A percentile compares a stretch with the other conserved stretches of the same genome.
Evolutionary conservation across 2,113 vertebrate species (phyloP).

Genomic region (Epinephelus lanceolatus): DNA sequence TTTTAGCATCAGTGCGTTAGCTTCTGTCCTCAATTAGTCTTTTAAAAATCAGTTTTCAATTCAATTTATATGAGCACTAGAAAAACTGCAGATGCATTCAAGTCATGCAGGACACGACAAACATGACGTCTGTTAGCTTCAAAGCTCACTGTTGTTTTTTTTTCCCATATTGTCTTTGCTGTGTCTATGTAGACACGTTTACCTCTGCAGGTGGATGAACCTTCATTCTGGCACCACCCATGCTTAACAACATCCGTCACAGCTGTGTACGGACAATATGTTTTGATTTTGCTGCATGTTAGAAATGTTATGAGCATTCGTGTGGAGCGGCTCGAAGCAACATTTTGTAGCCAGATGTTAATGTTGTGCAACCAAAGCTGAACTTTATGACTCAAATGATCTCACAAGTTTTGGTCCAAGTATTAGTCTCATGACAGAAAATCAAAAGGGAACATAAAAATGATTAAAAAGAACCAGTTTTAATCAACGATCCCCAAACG

Average conservation of each 20-base stretch:
- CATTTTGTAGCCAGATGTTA: conserved; percentile 2
- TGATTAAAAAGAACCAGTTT: background rate
- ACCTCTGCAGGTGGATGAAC: background rate
- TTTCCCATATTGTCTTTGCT: background rate
- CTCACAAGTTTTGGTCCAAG: conserved; percentile 21
- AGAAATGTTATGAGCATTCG: background rate
- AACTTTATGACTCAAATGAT: background rate
- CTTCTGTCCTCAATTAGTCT: background rate
- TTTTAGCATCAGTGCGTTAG: background rate
- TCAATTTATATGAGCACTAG: background rate
- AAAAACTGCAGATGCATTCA: background rate
- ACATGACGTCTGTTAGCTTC: too few species aligned
- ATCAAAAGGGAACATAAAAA: background rate
- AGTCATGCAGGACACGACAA: background rate
- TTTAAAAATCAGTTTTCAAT: background rate
- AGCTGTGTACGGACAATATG: background rate
- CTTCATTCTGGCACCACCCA: background rate
- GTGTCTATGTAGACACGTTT: background rate
- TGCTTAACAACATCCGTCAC: too few species aligned
- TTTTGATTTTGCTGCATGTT: background rate
- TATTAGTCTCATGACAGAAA: background rate
- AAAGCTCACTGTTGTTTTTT: background rate
- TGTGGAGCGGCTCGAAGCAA: background rate
- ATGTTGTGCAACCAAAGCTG: background rate
- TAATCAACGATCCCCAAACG: background rate